A percentile compares a stretch with the other conserved stretches of the same genome.
Conservation (phyloP, 2,113 vertebrate species). For the Neolamprologus variostigma region DNA sequence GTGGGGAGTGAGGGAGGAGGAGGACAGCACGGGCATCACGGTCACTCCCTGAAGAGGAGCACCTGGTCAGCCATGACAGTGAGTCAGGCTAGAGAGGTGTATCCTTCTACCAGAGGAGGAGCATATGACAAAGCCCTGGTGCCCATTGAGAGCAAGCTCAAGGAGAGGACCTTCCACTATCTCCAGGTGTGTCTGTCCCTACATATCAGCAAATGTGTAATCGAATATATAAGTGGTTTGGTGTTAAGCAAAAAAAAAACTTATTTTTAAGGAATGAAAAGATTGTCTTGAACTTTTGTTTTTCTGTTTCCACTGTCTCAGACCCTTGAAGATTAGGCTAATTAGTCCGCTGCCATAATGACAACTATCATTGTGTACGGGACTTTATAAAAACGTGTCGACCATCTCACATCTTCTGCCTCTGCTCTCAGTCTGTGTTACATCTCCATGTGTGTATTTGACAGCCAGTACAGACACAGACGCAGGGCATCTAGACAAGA, state of each 20-base stretch:
- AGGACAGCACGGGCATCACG: slow-evolving; percentile 51
- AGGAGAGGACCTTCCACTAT: slow-evolving; percentile 92
- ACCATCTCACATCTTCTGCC: not conserved
- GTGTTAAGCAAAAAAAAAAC: not conserved
- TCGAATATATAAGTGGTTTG: not conserved
- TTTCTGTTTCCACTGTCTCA: not conserved
- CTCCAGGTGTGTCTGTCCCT: slow-evolving; percentile 81
- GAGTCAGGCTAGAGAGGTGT: slow-evolving; percentile 93
- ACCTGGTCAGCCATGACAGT: slow-evolving; percentile 99
- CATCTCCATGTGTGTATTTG: not conserved
- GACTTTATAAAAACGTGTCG: not conserved
- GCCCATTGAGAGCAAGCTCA: slow-evolving; percentile 85
- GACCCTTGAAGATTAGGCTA: not conserved
- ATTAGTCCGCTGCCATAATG: not conserved
- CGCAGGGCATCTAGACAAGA: not conserved
- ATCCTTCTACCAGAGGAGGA: slow-evolving; percentile 73
- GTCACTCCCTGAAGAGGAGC: slow-evolving; percentile 90
- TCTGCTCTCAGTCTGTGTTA: not conserved
- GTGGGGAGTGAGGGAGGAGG: slow-evolving; percentile 69
- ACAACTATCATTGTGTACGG: not conserved
- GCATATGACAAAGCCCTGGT: slow-evolving; percentile 87
- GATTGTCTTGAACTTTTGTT: not conserved
- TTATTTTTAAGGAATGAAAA: not conserved
- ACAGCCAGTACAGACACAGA: not conserved
- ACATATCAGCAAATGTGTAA: not conserved